Evolutionary conservation across 2,888 invertebrate genomes (phyloP), one percentile per base, ranked within the genome.

Genomic region (Xanthia togata): DNA sequence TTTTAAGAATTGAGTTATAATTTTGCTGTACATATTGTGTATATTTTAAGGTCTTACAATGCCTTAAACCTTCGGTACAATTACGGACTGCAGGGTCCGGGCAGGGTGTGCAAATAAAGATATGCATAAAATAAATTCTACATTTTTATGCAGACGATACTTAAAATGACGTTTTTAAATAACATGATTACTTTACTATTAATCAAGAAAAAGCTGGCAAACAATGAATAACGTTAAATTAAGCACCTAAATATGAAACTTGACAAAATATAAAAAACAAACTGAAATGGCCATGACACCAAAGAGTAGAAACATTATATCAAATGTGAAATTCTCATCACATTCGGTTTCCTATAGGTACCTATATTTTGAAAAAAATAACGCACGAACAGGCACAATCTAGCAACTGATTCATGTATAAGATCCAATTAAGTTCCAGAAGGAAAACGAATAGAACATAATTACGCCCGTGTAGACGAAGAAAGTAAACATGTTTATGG

Each of bases 401-500:
- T 62, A 44, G n/a, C 55, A 62, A 76, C 64, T 73, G 75, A 79
- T 75, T 76, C 68, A 73, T 57, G 38, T 44, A 78, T 76, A 73
- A 69, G 62, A 73, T 79, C 67, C 50, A 73, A 70, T 65, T 71
- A 70, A 68, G 70, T 70, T 77, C 70, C 68, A 76, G 68, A 59
- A 50, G 62, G 60, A 70, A 73, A 79, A 70, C 77, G 47, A 75
- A 78, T 55, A 59, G 55, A 63, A 78, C 84, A 69, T 76, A 78
- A 82, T 82, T 78, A 62, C 59, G 47, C 41, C 50, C 67, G 26
- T 69, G 65, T 79, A 67, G 67, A 78, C 47, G 71, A 67, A 75
- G 63, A 73, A 59, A 78, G 86, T 76, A 87, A 87, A 87, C 87
- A 87, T 84, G 84, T 87, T 87, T 81, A 83, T 80, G 67, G 70